Conservation (phyloP, 2,888 invertebrate species). For the Drosophila multiciliata region DNA sequence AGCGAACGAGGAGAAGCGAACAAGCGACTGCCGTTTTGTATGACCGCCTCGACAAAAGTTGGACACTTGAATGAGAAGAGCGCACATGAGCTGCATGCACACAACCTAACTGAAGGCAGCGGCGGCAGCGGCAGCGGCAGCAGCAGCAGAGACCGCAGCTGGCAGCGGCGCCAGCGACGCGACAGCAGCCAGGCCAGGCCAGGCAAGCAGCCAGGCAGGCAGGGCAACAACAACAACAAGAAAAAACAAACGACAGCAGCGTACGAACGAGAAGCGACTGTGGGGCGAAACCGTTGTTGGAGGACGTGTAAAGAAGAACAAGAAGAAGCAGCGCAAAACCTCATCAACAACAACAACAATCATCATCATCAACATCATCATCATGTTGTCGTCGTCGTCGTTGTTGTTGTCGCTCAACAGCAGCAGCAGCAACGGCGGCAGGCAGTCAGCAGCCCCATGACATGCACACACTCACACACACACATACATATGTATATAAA, state of each 20-base stretch:
- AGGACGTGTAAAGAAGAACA: slow-evolving; percentile 79
- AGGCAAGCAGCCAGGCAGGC: slow-evolving; percentile 47
- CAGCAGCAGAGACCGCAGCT: slow-evolving; percentile 56
- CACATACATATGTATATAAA: slow-evolving; percentile 26
- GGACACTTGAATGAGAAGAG: slow-evolving; percentile 84
- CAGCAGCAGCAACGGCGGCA: slow-evolving; percentile 49
- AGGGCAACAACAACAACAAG: slow-evolving; percentile 51
- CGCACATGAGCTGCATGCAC: slow-evolving; percentile 81
- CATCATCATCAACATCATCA: slow-evolving; percentile 12
- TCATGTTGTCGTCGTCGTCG: slow-evolving; percentile 15
- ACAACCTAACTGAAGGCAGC: slow-evolving; percentile 67
- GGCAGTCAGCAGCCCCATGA: slow-evolving; percentile 61
- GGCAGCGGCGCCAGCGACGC: slow-evolving; percentile 60
- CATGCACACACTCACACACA: slow-evolving; percentile 48
- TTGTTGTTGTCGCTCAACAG: slow-evolving; percentile 59
- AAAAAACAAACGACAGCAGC: slow-evolving; percentile 48
- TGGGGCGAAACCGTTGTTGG: slow-evolving; percentile 64
- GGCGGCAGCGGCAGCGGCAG: slow-evolving; percentile 43
- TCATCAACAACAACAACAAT: slow-evolving; percentile 59
- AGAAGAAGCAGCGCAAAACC: slow-evolving; percentile 68
- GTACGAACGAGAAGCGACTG: slow-evolving; percentile 63
- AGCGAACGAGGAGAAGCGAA: slow-evolving; percentile 41
- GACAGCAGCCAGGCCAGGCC: slow-evolving; percentile 55
- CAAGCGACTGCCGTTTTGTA: slow-evolving; percentile 70
- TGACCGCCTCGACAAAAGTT: slow-evolving; percentile 84